phyloP scores from a whole-genome alignment of 35 echinoderm and acorn worm species.

The Apostichopus californicus region DNA sequence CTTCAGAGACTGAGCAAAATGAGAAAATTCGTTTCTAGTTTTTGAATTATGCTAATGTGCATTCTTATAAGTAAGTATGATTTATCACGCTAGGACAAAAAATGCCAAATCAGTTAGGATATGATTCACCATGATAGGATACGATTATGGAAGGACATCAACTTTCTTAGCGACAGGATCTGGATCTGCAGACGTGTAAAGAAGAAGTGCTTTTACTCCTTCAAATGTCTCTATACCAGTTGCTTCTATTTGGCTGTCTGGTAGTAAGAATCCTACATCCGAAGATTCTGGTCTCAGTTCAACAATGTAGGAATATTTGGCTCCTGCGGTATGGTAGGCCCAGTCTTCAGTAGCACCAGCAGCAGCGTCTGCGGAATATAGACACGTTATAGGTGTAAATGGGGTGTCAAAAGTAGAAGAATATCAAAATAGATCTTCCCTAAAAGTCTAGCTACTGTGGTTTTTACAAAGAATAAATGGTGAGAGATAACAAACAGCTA shows the following conservation, averaged over 20 bases:
- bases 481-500: no score
- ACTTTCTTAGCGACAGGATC: slow-evolving; percentile 6
- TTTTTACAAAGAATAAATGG: no score
- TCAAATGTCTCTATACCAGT: background rate
- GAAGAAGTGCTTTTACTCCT: background rate
- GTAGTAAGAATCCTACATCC: slow-evolving; percentile 9
- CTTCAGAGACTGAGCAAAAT: no score
- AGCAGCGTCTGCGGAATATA: background rate
- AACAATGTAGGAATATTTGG: slow-evolving; percentile 54
- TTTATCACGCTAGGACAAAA: no score
- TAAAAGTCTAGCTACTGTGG: no score
- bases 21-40: no score
- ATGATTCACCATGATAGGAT: no score
- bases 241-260: slow-evolving; percentile 16
- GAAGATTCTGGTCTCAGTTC: slow-evolving; percentile 2
- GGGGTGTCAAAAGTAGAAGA: background rate
- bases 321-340: slow-evolving; percentile 17
- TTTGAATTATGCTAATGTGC: no score
- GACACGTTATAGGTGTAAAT: background rate
- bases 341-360: slow-evolving; percentile 31
- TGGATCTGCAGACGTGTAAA: background rate
- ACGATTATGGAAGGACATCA: background rate
- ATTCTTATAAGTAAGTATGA: no score
- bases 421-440: no score
- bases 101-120: no score